These are phyloP conservation scores for Ophioderma brevispina DNA, from an alignment of 35 echinoderm and acorn worm genomes.

Conservation along the genomic window DNA sequence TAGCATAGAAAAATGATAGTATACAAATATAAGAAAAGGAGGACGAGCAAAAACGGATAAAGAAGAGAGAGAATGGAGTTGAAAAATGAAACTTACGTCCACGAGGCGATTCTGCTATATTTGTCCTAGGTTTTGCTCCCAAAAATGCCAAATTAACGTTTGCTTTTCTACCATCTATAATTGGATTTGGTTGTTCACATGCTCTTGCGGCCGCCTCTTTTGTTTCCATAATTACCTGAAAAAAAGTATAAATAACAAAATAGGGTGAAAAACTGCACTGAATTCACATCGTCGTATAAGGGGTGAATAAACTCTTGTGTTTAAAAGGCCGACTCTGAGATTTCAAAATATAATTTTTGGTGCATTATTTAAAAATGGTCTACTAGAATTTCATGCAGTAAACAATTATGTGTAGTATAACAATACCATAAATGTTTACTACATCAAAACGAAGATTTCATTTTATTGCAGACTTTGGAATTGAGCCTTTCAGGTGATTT, in stretches of 20 bases:
- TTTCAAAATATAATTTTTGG: too few relatives aligned
- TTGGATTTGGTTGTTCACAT: slow-evolving; percentile 87
- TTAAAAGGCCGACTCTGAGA: too few relatives aligned
- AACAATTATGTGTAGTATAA: too few relatives aligned
- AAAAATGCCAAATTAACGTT: slow-evolving; percentile 97
- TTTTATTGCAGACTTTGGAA: background rate
- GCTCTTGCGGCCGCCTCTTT: slow-evolving; percentile 75
- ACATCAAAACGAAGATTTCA: background rate
- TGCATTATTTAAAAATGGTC: too few relatives aligned
- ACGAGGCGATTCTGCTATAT: background rate
- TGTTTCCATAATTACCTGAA: slow-evolving; percentile 92
- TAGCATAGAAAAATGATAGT: too few relatives aligned
- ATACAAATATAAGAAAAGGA: too few relatives aligned
- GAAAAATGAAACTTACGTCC: background rate
- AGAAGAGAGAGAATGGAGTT: too few relatives aligned
- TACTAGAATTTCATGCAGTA: too few relatives aligned
- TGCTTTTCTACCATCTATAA: slow-evolving; percentile 98
- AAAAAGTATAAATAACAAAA: background rate
- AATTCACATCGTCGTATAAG: background rate
- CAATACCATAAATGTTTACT: too few relatives aligned
- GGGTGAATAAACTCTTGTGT: background rate
- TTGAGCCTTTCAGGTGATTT: too few relatives aligned
- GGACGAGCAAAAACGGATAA: too few relatives aligned
- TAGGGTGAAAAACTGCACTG: background rate
- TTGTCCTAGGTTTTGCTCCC: slow-evolving; percentile 84